Conservation (phyloP, 2,113 vertebrate genomes). For the Dasyprocta punctata region DNA sequence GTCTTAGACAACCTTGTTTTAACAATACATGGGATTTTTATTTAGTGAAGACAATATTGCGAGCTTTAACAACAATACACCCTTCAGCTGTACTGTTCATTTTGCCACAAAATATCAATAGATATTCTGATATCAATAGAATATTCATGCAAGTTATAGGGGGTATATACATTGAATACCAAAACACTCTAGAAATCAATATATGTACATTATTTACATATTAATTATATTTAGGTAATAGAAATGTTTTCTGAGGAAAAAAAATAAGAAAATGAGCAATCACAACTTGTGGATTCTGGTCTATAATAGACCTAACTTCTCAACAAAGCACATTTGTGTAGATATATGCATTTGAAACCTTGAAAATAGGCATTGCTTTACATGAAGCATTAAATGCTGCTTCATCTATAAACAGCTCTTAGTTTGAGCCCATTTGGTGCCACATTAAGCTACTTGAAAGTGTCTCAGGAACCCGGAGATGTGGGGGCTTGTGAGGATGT, state of each 20-base stretch:
- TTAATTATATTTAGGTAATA: constrained; percentile 85
- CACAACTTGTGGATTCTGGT: constrained; percentile 81
- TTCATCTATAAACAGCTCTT: constrained; percentile 74
- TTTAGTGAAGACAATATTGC: constrained; percentile 81
- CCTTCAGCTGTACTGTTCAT: constrained; percentile 58
- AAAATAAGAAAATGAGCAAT: constrained; percentile 79
- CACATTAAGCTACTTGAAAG: constrained; percentile 71
- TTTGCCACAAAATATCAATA: constrained; percentile 76
- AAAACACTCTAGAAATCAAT: constrained; percentile 77
- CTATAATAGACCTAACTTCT: constrained; percentile 41
- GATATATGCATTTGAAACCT: constrained; percentile 73
- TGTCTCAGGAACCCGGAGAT: not conserved
- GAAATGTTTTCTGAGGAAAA: constrained; percentile 87
- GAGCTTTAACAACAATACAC: constrained; percentile 74
- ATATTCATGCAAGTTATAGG: constrained; percentile 84
- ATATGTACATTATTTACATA: constrained; percentile 89
- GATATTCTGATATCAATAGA: constrained; percentile 60
- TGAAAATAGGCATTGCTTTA: constrained; percentile 77
- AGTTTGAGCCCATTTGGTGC: constrained; percentile 72
- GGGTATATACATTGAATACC: constrained; percentile 82
- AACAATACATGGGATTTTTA: constrained; percentile 57
- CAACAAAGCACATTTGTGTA: constrained; percentile 81
- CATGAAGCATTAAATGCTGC: constrained; percentile 80
- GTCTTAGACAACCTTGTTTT: not conserved
- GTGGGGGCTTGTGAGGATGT: too few species aligned